phyloP scores from a whole-genome alignment of 2,888 invertebrate species.

The Caenorhabditis sinica region DNA sequence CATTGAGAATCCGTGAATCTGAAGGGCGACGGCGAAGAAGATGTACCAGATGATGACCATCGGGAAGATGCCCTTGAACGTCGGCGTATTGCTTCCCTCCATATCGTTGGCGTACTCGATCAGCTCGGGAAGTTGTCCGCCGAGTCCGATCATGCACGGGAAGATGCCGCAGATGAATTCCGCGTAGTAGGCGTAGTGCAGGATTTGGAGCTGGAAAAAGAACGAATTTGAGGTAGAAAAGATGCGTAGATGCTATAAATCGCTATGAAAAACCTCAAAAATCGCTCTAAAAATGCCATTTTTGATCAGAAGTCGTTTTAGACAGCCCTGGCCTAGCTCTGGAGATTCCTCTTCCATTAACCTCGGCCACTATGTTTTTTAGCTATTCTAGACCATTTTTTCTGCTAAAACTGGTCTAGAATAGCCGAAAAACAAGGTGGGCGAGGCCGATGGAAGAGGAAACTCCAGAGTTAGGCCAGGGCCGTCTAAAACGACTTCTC shows the following conservation, averaged over 20 bases:
- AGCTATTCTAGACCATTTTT: too few relatives aligned
- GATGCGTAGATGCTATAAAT: constrained; percentile 17
- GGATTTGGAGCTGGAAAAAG: constrained; percentile 73
- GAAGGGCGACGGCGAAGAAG: constrained; percentile 82
- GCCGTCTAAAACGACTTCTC: too few relatives aligned
- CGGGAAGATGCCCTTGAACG: constrained; percentile 81
- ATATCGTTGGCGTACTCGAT: constrained; percentile 78
- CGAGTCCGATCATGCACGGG: constrained; percentile 79
- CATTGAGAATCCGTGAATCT: constrained; percentile 82
- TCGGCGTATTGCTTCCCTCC: constrained; percentile 79
- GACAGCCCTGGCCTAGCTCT: too few relatives aligned
- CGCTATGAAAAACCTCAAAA: too few relatives aligned
- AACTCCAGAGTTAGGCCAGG: too few relatives aligned
- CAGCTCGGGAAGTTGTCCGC: constrained; percentile 81
- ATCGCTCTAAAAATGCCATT: too few relatives aligned
- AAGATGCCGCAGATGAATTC: constrained; percentile 80
- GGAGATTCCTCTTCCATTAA: too few relatives aligned
- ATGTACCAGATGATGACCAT: constrained; percentile 83
- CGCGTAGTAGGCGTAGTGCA: constrained; percentile 79
- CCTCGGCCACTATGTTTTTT: too few relatives aligned
- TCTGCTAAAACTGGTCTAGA: too few relatives aligned
- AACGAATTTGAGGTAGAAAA: not conserved
- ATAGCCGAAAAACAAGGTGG: too few relatives aligned
- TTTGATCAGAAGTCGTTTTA: too few relatives aligned
- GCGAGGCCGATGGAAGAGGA: too few relatives aligned